Conservation (phyloP, 1,140 invertebrate genomes). For the Luehdorfia chinensis region DNA sequence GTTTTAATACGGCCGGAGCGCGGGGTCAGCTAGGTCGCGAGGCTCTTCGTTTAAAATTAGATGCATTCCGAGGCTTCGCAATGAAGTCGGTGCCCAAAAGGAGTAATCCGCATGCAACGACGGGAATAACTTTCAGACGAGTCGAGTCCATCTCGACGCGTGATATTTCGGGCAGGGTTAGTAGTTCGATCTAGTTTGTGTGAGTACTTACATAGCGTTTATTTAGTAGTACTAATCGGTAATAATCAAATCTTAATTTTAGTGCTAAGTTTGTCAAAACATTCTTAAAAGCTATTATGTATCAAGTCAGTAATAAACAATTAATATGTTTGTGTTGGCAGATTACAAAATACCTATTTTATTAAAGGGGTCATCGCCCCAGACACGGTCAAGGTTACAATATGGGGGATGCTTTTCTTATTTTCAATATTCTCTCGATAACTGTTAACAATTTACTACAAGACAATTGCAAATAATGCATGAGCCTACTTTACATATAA, state of each 20-base stretch:
- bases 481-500: no score
- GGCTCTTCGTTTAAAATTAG: conserved; percentile 75
- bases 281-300: no score
- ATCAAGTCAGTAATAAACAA: no score
- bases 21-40: conserved; percentile 71
- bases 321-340: no score
- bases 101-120: conserved; percentile 49
- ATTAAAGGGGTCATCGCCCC: conserved; percentile 46
- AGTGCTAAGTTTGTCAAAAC: no score
- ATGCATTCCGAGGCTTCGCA: conserved; percentile 70
- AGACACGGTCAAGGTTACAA: conserved; percentile 55
- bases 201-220: conserved; percentile 10
- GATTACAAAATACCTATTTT: conserved; percentile 16
- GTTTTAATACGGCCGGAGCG: conserved; percentile 66
- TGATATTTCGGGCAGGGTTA: conserved; percentile 65
- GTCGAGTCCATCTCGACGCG: conserved; percentile 38
- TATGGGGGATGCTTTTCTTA: conserved; percentile 24
- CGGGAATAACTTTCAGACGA: conserved; percentile 64
- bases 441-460: not conserved
- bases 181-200: conserved; percentile 54
- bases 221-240: conserved; percentile 26
- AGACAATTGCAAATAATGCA: no score
- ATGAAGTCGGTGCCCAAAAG: conserved; percentile 49
- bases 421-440: not conserved
- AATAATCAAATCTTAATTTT: conserved; percentile 24